phyloP scores from a whole-genome alignment of 1,140 invertebrate species.

The Zaprionus kolodkinae region DNA sequence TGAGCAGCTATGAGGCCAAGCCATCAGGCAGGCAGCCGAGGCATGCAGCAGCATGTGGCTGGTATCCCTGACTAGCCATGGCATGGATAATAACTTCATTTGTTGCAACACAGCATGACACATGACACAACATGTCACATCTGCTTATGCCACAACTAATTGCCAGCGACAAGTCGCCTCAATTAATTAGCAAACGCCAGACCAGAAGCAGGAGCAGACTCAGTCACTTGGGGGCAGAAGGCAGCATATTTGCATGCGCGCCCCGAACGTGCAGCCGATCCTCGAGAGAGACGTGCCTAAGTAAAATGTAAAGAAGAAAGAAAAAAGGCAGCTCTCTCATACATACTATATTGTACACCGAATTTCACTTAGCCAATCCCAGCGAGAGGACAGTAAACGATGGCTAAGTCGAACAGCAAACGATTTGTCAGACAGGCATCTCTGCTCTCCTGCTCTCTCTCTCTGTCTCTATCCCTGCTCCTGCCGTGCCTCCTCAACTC shows the following conservation, averaged over 20 bases:
- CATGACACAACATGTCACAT: constrained; percentile 76
- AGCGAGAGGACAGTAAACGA: constrained; percentile 32
- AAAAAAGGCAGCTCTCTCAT: constrained; percentile 37
- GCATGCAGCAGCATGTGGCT: constrained; percentile 35
- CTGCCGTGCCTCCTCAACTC: constrained; percentile 32
- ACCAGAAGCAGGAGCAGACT: constrained; percentile 22
- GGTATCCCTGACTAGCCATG: constrained; percentile 25
- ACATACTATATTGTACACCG: constrained; percentile 31
- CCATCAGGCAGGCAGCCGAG: constrained; percentile 28
- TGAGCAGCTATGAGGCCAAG: constrained; percentile 65
- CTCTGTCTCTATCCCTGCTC: background rate
- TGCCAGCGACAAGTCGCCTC: constrained; percentile 66
- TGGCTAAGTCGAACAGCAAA: constrained; percentile 60
- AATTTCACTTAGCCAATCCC: constrained; percentile 61
- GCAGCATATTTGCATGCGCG: constrained; percentile 54
- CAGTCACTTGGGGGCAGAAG: background rate
- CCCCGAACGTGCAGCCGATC: constrained; percentile 13
- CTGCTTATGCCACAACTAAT: constrained; percentile 64
- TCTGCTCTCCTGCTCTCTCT: background rate
- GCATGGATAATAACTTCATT: constrained; percentile 72
- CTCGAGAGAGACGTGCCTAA: constrained; percentile 22
- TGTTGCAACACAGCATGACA: constrained; percentile 52
- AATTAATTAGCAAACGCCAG: constrained; percentile 78
- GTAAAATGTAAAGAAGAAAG: constrained; percentile 17
- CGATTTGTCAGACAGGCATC: constrained; percentile 69